phyloP scores from a whole-genome alignment of 1,140 invertebrate genomes.

The Olivierus martensii region DNA sequence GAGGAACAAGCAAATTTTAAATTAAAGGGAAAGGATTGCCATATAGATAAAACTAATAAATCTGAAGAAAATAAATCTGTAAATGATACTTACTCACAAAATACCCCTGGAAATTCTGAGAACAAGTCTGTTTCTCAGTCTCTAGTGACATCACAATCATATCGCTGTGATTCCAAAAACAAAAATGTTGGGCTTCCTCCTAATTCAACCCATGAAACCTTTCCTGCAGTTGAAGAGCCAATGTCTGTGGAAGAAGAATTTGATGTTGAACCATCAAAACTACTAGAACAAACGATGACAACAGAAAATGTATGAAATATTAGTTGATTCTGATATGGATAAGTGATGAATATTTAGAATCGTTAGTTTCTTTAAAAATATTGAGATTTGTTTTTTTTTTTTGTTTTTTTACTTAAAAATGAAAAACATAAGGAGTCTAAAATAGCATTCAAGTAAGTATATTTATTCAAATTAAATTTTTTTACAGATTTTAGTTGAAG shows the following conservation, averaged over 20 bases:
- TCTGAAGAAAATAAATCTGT: neutral
- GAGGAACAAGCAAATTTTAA: neutral
- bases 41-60: neutral
- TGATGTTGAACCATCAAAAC: conserved; percentile 15
- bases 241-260: conserved; percentile 2
- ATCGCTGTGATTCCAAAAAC: neutral
- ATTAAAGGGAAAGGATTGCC: neutral
- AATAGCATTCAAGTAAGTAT: too few relatives aligned
- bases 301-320: conserved; percentile 15
- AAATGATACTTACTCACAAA: neutral
- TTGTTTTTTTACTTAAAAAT: too few relatives aligned
- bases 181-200: neutral
- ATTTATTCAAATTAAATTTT: too few relatives aligned
- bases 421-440: too few relatives aligned
- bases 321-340: neutral
- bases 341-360: too few relatives aligned
- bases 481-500: too few relatives aligned
- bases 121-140: neutral
- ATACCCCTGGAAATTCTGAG: neutral
- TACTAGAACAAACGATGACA: conserved; percentile 18
- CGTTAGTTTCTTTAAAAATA: too few relatives aligned
- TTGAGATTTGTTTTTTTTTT: too few relatives aligned
- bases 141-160: neutral
- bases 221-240: neutral
- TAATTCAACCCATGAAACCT: neutral